phyloP scores from a whole-genome alignment of 2,797 vertebrate genomes.

The Scolopax rusticola region DNA sequence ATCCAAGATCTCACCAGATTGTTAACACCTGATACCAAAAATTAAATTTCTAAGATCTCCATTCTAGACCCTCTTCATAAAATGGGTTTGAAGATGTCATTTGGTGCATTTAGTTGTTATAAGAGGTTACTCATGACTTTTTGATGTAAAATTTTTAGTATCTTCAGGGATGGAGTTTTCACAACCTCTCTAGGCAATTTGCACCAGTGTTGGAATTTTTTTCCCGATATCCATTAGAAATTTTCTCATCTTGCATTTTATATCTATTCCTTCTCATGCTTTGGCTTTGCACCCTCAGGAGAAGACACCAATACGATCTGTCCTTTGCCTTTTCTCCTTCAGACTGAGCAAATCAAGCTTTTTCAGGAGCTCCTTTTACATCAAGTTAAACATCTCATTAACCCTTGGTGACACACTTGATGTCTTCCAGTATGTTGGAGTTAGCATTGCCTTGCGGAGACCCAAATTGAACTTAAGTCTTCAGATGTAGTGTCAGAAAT shows the following conservation, averaged over 20 bases:
- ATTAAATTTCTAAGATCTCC: constrained; percentile 1
- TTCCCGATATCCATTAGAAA: neutral
- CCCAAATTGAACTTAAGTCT: neutral
- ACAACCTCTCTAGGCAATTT: neutral
- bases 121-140: neutral
- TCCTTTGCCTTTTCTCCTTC: neutral
- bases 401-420: neutral
- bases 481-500: neutral
- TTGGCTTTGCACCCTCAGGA: neutral
- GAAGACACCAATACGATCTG: neutral
- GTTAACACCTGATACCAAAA: neutral
- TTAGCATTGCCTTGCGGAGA: neutral
- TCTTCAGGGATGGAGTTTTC: neutral
- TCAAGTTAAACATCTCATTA: neutral
- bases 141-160: neutral
- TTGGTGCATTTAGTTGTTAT: neutral
- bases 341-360: neutral
- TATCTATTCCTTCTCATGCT: neutral
- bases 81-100: neutral
- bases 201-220: neutral
- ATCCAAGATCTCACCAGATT: neutral
- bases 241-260: neutral
- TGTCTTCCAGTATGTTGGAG: neutral
- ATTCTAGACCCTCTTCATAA: neutral
- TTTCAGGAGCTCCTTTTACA: neutral